Percentiles rank a stretch among this genome's conserved stretches.
phyloP scores from a whole-genome alignment of 2,888 invertebrate genomes.

The Toxonevra muliebris region DNA sequence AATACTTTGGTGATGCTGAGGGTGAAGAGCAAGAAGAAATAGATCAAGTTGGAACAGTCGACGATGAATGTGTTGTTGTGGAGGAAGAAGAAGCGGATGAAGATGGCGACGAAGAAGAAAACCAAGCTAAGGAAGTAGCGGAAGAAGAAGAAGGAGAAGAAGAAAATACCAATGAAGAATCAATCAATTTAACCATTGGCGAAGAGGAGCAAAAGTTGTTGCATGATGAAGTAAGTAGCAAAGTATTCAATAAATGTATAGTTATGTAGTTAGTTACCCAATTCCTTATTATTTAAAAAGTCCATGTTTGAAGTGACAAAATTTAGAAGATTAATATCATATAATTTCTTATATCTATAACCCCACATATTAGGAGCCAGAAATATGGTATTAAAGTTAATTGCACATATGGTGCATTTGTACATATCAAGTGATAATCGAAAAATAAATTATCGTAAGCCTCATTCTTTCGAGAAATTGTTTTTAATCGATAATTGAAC shows the following conservation, averaged over 20 bases:
- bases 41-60: conserved; percentile 54
- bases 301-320: too few relatives aligned
- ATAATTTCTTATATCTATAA: too few relatives aligned
- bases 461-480: too few relatives aligned
- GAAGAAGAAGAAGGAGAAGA: conserved; percentile 51
- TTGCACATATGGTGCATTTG: too few relatives aligned
- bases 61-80: conserved; percentile 53
- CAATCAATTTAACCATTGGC: conserved; percentile 81
- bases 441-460: too few relatives aligned
- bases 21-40: conserved; percentile 49
- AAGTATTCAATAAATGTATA: background rate
- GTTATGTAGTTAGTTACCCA: too few relatives aligned
- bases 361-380: too few relatives aligned
- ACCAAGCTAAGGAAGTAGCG: conserved; percentile 57
- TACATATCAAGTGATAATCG: too few relatives aligned
- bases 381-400: too few relatives aligned
- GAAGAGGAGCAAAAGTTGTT: conserved; percentile 81
- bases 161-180: conserved; percentile 70
- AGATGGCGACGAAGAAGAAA: conserved; percentile 34
- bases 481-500: too few relatives aligned
- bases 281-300: too few relatives aligned
- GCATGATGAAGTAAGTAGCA: conserved; percentile 74
- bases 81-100: conserved; percentile 50
- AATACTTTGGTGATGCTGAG: conserved; percentile 20
- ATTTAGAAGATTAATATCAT: too few relatives aligned